Conservation (phyloP, 2,888 invertebrate genomes). For the Lasioglossum pauxillum region DNA sequence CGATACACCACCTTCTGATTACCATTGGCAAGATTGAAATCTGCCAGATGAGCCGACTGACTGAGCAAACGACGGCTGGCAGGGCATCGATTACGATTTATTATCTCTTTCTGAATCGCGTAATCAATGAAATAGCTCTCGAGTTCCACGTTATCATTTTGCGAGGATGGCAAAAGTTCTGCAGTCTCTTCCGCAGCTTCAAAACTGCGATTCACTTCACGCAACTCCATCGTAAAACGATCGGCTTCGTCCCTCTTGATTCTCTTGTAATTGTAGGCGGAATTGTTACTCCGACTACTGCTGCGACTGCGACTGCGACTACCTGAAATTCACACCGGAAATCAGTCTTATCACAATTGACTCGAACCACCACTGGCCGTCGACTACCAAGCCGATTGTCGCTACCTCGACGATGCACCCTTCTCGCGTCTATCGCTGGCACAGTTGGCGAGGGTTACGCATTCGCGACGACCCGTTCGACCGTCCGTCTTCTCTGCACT, state of each 20-base stretch:
- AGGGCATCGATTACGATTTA: slow-evolving; percentile 79
- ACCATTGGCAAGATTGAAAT: slow-evolving; percentile 71
- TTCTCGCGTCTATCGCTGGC: background rate
- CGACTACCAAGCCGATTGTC: slow-evolving; percentile 1
- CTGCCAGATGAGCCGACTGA: slow-evolving; percentile 74
- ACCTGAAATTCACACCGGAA: background rate
- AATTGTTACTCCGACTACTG: background rate
- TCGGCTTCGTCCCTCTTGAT: background rate
- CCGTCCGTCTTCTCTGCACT: background rate
- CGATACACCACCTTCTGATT: slow-evolving; percentile 75
- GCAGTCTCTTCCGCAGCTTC: slow-evolving; percentile 76
- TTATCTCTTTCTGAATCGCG: slow-evolving; percentile 80
- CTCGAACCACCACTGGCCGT: slow-evolving; percentile 2
- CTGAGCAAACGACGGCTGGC: slow-evolving; percentile 79
- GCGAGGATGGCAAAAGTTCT: slow-evolving; percentile 75
- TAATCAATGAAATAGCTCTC: slow-evolving; percentile 81
- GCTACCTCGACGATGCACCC: background rate
- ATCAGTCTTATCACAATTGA: background rate
- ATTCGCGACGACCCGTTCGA: background rate
- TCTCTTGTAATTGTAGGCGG: background rate
- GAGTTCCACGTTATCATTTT: slow-evolving; percentile 71
- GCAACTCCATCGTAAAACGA: slow-evolving; percentile 76
- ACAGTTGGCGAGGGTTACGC: background rate
- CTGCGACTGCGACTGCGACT: background rate
- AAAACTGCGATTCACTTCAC: slow-evolving; percentile 71